phyloP scores from a whole-genome alignment of 2,113 vertebrate genomes.

The Festucalex cinctus region DNA sequence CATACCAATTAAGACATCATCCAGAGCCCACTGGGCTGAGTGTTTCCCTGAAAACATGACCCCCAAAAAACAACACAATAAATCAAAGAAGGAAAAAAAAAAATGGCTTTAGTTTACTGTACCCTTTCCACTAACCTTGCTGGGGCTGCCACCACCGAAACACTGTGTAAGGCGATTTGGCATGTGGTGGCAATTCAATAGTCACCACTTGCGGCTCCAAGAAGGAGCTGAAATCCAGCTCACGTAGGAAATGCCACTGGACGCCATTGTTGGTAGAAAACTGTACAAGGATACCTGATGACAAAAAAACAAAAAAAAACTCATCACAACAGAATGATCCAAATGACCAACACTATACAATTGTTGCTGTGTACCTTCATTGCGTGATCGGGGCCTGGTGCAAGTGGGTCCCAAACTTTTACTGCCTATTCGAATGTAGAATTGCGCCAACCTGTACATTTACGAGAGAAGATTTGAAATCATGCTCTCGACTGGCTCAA shows the following conservation, averaged over 20 bases:
- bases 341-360: not conserved
- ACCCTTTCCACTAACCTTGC: slow-evolving; percentile 73
- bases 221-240: slow-evolving; percentile 91
- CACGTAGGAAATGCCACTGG: slow-evolving; percentile 87
- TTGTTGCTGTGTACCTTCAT: slow-evolving; percentile 83
- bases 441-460: slow-evolving; percentile 84
- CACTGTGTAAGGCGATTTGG: slow-evolving; percentile 86
- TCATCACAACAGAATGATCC: not conserved
- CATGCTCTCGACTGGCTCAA: not conserved
- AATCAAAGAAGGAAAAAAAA: not conserved
- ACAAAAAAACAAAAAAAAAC: not conserved
- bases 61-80: not conserved
- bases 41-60: slow-evolving; percentile 78
- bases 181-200: slow-evolving; percentile 85
- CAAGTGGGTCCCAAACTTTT: slow-evolving; percentile 87
- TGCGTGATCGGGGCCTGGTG: slow-evolving; percentile 86
- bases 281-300: slow-evolving; percentile 87
- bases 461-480: not conserved
- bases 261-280: slow-evolving; percentile 94
- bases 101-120: not conserved
- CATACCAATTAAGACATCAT: slow-evolving; percentile 94
- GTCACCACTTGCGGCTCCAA: slow-evolving; percentile 93
- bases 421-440: slow-evolving; percentile 94
- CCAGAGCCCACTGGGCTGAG: slow-evolving; percentile 94
- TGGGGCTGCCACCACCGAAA: slow-evolving; percentile 99